These are phyloP conservation scores for Elymnias hypermnestra DNA, from an alignment of 1,140 invertebrate species.

Conservation along the genomic window DNA sequence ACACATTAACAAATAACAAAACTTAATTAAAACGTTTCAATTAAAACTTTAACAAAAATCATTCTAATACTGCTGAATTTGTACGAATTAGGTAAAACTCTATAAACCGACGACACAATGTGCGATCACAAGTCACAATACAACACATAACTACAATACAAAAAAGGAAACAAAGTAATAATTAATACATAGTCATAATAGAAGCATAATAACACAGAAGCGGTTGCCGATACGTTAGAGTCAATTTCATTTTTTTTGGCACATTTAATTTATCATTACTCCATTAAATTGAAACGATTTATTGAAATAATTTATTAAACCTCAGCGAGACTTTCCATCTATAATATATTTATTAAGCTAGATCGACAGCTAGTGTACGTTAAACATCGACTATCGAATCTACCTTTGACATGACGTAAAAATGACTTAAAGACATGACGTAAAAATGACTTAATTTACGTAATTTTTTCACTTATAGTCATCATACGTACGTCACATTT, in stretches of 20 bases:
- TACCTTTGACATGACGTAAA: too few species aligned
- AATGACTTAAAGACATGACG: too few species aligned
- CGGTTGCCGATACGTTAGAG: constrained; percentile 23
- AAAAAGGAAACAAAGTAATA: constrained; percentile 2
- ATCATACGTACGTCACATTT: too few species aligned
- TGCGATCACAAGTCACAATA: constrained; percentile 53
- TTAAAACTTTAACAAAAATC: constrained; percentile 75
- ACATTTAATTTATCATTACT: constrained; percentile 49
- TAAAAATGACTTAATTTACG: too few species aligned
- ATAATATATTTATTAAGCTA: constrained; percentile 28
- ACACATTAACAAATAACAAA: constrained; percentile 72
- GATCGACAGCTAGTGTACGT: constrained; percentile 26
- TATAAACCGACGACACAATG: constrained; percentile 51
- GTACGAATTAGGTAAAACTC: constrained; percentile 70
- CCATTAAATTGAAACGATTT: constrained; percentile 21
- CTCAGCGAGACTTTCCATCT: constrained; percentile 10
- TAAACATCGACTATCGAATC: too few species aligned
- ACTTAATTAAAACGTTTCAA: constrained; percentile 71
- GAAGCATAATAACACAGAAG: neutral
- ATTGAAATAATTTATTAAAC: constrained; percentile 1
- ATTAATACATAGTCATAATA: constrained; percentile 7
- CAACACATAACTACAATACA: constrained; percentile 22
- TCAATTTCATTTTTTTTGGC: constrained; percentile 45
- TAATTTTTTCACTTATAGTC: too few species aligned
- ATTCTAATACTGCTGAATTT: constrained; percentile 75